phyloP scores from a whole-genome alignment of 2,888 invertebrate genomes.

The Coenonympha glycerion region DNA sequence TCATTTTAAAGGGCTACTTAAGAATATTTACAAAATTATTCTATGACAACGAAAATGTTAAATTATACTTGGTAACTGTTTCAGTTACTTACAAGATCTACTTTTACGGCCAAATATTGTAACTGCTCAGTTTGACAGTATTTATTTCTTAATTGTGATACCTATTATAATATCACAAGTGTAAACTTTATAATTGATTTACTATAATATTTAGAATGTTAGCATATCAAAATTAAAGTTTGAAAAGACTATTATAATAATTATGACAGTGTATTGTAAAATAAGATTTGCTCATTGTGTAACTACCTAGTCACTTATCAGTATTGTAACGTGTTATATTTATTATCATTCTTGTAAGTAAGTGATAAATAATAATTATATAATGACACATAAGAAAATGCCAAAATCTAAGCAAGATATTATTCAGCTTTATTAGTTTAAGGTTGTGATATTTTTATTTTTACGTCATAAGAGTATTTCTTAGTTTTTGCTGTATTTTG shows the following conservation, averaged over 20 bases:
- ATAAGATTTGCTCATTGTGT: constrained; percentile 7
- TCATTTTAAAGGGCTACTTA: no score
- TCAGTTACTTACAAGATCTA: constrained; percentile 26
- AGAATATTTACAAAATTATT: constrained; percentile 1
- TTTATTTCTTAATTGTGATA: neutral
- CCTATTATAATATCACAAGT: neutral
- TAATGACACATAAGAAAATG: constrained; percentile 12
- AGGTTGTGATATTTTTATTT: constrained; percentile 33
- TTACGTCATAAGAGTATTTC: neutral
- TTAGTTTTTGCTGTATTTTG: neutral
- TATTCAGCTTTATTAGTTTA: constrained; percentile 27
- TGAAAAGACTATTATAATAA: neutral
- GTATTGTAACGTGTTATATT: constrained; percentile 12
- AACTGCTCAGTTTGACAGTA: neutral
- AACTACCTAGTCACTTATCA: constrained; percentile 18
- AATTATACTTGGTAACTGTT: constrained; percentile 11
- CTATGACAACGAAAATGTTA: constrained; percentile 26
- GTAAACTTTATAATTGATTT: constrained; percentile 11
- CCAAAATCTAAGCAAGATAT: constrained; percentile 22
- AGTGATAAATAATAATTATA: neutral
- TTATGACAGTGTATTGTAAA: neutral
- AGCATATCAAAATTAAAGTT: constrained; percentile 28
- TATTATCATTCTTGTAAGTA: neutral
- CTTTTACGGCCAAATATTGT: constrained; percentile 26
- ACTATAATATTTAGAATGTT: constrained; percentile 21